Conservation (phyloP, 1,140 invertebrate species). For the Eueides isabella region DNA sequence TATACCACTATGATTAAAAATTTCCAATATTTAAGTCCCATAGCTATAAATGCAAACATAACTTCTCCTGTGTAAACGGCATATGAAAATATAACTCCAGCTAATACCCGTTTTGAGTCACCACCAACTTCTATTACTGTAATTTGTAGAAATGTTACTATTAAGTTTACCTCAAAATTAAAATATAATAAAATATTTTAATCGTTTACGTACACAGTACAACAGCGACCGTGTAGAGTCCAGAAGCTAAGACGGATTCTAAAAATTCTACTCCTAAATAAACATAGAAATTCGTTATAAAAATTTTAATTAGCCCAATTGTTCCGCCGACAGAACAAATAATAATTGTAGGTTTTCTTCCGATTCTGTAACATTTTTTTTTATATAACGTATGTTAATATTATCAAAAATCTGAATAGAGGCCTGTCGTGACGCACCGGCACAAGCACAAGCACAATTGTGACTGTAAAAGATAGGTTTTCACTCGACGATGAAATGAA, state of each 20-base stretch:
- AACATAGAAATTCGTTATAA: slow-evolving; percentile 57
- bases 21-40: slow-evolving; percentile 66
- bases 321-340: slow-evolving; percentile 60
- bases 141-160: slow-evolving; percentile 37
- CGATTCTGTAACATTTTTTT: slow-evolving; percentile 65
- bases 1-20: slow-evolving; percentile 58
- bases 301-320: slow-evolving; percentile 61
- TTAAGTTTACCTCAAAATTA: background rate
- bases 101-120: slow-evolving; percentile 56
- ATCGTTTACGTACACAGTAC: slow-evolving; percentile 58
- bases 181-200: slow-evolving; percentile 14
- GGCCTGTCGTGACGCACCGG: too few relatives aligned
- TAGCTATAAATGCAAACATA: slow-evolving; percentile 60
- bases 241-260: slow-evolving; percentile 63
- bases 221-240: slow-evolving; percentile 64
- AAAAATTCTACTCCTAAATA: slow-evolving; percentile 63
- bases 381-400: too few relatives aligned
- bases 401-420: too few relatives aligned
- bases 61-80: slow-evolving; percentile 65
- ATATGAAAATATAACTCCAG: slow-evolving; percentile 64
- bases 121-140: slow-evolving; percentile 70
- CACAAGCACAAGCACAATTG: too few relatives aligned
- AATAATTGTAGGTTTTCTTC: slow-evolving; percentile 65
- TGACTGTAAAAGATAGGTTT: too few relatives aligned
- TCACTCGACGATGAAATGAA: too few relatives aligned